Percentiles rank a stretch among this genome's conserved stretches.
phyloP scores from a whole-genome alignment of 1,140 invertebrate genomes.

The Drosophila neocordata region DNA sequence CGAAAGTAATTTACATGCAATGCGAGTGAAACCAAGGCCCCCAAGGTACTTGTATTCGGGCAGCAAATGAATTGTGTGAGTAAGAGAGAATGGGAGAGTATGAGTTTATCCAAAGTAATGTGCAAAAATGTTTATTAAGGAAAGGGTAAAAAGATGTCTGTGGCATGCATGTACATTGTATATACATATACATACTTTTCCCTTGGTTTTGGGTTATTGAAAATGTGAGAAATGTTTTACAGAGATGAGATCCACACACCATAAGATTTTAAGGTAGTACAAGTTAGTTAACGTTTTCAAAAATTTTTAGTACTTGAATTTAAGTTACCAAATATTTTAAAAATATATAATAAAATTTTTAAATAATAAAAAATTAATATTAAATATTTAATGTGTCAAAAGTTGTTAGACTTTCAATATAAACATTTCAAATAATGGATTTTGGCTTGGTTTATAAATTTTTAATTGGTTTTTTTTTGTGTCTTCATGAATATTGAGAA shows the following conservation, averaged over 20 bases:
- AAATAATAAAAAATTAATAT: too few relatives aligned
- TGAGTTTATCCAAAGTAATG: background rate
- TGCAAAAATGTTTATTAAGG: background rate
- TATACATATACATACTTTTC: background rate
- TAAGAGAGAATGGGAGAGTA: background rate
- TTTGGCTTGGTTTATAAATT: too few relatives aligned
- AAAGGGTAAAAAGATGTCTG: background rate
- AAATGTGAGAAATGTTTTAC: background rate
- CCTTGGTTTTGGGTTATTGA: constrained; percentile 2
- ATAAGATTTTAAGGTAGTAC: background rate
- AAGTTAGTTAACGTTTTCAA: background rate
- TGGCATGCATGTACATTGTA: too few relatives aligned
- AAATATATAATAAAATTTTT: too few relatives aligned
- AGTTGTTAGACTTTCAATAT: too few relatives aligned
- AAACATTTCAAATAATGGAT: too few relatives aligned
- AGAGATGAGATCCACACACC: background rate
- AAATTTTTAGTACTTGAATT: background rate
- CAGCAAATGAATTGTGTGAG: constrained; percentile 3
- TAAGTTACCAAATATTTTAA: background rate
- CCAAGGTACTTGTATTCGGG: constrained; percentile 6
- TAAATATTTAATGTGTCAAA: too few relatives aligned
- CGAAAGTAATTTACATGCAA: constrained; percentile 56
- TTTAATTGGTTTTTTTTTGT: too few relatives aligned
- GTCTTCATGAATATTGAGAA: too few relatives aligned
- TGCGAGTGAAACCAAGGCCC: constrained; percentile 14